Evolutionary conservation across 2,888 invertebrate genomes (phyloP), one percentile per base, ranked within the genome.

Genomic region (Xestia rhomboidea): DNA sequence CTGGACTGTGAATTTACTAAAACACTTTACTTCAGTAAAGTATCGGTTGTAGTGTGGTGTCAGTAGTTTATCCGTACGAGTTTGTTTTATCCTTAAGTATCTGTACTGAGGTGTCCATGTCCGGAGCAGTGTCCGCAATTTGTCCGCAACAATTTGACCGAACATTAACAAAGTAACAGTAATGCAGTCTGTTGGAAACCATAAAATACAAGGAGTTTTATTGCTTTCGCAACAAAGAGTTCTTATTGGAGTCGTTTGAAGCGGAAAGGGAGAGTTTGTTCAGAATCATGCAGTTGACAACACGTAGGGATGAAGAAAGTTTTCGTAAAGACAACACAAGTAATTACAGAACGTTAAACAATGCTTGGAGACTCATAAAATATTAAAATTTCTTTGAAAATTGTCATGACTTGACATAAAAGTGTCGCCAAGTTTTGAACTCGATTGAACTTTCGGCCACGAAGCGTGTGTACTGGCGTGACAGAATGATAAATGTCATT

Each of bases 271-370:
- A 85, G 73, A 57, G 69, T 76, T 81, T 75, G 62, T 62, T 82
- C 34, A 67, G 73, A 77, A 75, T 75, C 88, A 84, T 88, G 88
- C 88, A 89, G 68, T 69, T 79, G 67, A 76, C 72, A 83, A 82
- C 77, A 88, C 80, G 64, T 68, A 71, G 60, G 71, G 46, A 76
- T 66, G n/a, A 68, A 82, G 62, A 69, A 54, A 62, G 21, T 81
- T 74, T 64, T 34, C 46, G 18, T 66, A 38, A 44, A 76, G 60
- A 66, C 34, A 81, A 67, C 51, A 81, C 66, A 70, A 62, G 46
- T 21, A 44, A 64, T 62, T 73, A 41, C 46, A 8, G 21, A 67
- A 73, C 71, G 34, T 71, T 34, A 57, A 7, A 62, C 15, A 21
- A 30, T 60, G 49, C 41, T 60, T 68, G 6, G 10, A 24, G 27